Percentiles rank a stretch among this genome's conserved stretches.
Evolutionary conservation across 2,113 vertebrate genomes (phyloP).

Genomic region (Cardinalis cardinalis): DNA sequence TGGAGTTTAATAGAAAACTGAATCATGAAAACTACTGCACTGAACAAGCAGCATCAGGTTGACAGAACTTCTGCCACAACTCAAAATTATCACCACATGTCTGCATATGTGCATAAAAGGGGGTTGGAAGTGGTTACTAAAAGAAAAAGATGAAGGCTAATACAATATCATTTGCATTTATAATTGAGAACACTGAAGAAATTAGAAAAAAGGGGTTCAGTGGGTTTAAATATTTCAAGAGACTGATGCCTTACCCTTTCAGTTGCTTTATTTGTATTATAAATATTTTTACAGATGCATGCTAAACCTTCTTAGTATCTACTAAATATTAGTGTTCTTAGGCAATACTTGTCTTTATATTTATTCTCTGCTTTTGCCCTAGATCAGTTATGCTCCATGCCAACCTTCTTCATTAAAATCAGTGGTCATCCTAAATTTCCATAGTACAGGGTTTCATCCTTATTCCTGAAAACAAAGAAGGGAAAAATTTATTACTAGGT

Average conservation of each 20-base stretch:
- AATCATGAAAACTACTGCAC: neutral
- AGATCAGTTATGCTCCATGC: neutral
- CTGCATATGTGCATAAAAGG: neutral
- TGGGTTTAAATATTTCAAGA: neutral
- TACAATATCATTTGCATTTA: neutral
- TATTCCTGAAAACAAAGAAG: neutral
- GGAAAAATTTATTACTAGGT: neutral
- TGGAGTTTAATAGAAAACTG: neutral
- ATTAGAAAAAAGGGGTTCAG: neutral
- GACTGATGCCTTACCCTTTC: neutral
- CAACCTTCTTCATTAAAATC: neutral
- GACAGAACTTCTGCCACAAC: neutral
- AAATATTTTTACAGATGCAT: neutral
- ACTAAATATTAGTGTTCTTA: neutral
- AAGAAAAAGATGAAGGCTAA: neutral
- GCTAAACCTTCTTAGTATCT: neutral
- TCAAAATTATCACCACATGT: neutral
- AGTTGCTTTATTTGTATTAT: neutral
- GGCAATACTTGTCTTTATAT: neutral
- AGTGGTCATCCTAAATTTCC: neutral
- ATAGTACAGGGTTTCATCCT: neutral
- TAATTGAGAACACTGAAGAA: rapidly evolving
- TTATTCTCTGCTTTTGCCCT: neutral
- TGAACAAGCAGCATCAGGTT: neutral
- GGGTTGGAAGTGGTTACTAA: neutral